Evolutionary conservation across 2,888 invertebrate species (phyloP), one percentile per base, ranked within the genome.

Genomic region (Apamea sordens): DNA sequence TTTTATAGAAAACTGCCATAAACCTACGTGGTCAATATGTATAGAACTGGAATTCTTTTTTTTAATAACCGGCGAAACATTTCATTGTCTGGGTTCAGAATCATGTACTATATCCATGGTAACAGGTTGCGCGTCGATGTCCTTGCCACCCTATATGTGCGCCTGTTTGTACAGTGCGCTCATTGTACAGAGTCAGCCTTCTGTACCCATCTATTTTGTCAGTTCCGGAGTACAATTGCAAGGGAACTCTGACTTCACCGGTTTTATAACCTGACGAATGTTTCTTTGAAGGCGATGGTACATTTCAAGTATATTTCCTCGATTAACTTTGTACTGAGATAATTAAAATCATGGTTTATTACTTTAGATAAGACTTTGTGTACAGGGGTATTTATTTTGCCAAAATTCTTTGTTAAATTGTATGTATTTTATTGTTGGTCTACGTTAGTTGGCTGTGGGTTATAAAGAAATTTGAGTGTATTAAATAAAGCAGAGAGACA

Each of bases 231-330:
- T 71, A 44, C 77, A 84, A 86, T 86, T 81, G 77, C 74, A 73
- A 77, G 67, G 77, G 59, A 83, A 85, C 75, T 73, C 71, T 69
- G 75, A 84, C 83, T 79, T 67, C 73, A 78, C 73, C 68, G 76
- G 83, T 80, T 90, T 89, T 90, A 89, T 82, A 82, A 84, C 86
- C 84, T 86, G 82, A 73, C 63, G 82, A 88, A 85, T 84, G 82
- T 84, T 86, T 67, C 44, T 68, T 71, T 85, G 70, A 79, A 80
- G 79, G 50, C 69, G 4, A 64, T 71, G 50, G n/a, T 61, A 67
- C 41, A 76, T 36, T 78, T 32, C 6, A 44, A 77, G 53, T 64
- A 75, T 75, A 73, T 67, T 79, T 50, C 63, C 41, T 36, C 76
- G 61, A 85, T 83, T 70, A 72, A 64, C 8, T 77, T 61, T 64